Conservation (phyloP, 2,113 vertebrate species). For the Dasyornis broadbenti region DNA sequence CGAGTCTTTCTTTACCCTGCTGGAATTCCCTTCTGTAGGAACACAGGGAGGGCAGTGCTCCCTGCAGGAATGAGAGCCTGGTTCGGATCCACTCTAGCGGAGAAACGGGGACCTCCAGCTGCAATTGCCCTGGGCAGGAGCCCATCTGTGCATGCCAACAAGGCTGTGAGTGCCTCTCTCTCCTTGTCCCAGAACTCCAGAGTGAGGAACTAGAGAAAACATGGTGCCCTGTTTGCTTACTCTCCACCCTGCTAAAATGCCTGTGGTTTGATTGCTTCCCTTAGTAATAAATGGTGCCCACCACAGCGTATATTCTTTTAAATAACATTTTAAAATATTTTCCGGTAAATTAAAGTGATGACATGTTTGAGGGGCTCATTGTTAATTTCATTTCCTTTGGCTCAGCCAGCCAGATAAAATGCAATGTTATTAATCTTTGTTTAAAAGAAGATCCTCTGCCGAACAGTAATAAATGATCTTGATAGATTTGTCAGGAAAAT, state of each 20-base stretch:
- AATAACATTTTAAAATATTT: constrained; percentile 64
- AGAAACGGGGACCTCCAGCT: neutral
- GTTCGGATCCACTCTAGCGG: neutral
- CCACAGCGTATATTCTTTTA: constrained; percentile 24
- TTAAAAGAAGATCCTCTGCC: constrained; percentile 57
- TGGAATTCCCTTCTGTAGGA: neutral
- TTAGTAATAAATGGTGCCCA: constrained; percentile 32
- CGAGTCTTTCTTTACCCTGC: fast-evolving
- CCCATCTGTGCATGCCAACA: fast-evolving
- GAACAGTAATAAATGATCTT: constrained; percentile 68
- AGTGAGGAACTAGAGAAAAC: neutral
- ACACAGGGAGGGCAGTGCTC: neutral
- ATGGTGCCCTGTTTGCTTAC: neutral
- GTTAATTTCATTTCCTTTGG: constrained; percentile 72
- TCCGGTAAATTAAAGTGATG: constrained; percentile 63
- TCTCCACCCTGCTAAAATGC: neutral
- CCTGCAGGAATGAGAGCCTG: neutral
- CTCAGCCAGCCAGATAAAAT: constrained; percentile 61
- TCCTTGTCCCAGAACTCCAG: neutral
- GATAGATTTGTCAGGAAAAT: constrained; percentile 71
- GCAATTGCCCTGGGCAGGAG: neutral
- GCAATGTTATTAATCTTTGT: constrained; percentile 65
- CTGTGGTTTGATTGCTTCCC: neutral
- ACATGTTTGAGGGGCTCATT: constrained; percentile 63
- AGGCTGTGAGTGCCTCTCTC: neutral